Conservation (phyloP, 2,113 vertebrate genomes). For the Ovis aries region ARS-UI_Ramb_v3.0 NC_056060.1:89421501-89422000, state of each 20-base stretch:
- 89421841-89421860: background rate
- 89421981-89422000: background rate
- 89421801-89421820: background rate
- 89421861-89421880: background rate
- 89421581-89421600: background rate
- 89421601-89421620: background rate
- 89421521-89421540: background rate
- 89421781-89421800: background rate
- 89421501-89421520: background rate
- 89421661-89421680: background rate
- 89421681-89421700: background rate
- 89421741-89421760: background rate
- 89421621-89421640: background rate
- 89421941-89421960: background rate
- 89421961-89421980: accelerated
- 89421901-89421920: background rate
- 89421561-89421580: background rate
- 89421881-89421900: background rate
- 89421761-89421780: background rate
- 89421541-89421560: background rate
- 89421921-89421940: background rate
- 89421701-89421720: background rate
- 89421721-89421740: background rate
- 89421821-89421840: background rate
- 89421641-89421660: background rate